phyloP scores from a whole-genome alignment of 2,888 invertebrate species.

The Papilio elwesi region DNA sequence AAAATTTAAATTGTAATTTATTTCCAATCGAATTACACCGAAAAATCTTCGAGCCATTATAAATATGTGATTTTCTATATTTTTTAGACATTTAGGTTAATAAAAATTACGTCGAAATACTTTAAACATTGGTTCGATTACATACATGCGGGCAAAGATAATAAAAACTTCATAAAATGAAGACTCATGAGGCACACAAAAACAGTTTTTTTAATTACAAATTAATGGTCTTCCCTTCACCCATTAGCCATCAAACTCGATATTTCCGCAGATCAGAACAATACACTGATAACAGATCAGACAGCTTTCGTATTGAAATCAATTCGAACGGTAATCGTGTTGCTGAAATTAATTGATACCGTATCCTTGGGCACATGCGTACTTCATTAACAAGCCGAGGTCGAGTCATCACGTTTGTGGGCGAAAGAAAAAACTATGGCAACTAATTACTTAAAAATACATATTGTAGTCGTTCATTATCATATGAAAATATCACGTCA shows the following conservation, averaged over 20 bases:
- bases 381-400: slow-evolving; percentile 68
- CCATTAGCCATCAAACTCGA: slow-evolving; percentile 46
- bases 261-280: slow-evolving; percentile 46
- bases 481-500: slow-evolving; percentile 66
- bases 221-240: slow-evolving; percentile 47
- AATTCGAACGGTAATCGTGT: slow-evolving; percentile 41
- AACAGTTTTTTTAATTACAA: not conserved
- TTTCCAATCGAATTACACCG: too few relatives aligned
- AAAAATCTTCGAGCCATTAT: too few relatives aligned
- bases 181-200: too few relatives aligned
- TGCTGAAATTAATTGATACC: slow-evolving; percentile 56
- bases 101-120: too few relatives aligned
- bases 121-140: too few relatives aligned
- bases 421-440: slow-evolving; percentile 55
- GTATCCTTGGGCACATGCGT: slow-evolving; percentile 62
- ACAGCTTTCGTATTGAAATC: slow-evolving; percentile 50
- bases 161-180: too few relatives aligned
- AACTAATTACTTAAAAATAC: slow-evolving; percentile 67
- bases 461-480: slow-evolving; percentile 63
- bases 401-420: slow-evolving; percentile 58
- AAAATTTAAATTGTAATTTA: too few relatives aligned
- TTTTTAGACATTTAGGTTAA: too few relatives aligned
- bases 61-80: too few relatives aligned
- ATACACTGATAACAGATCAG: slow-evolving; percentile 46
- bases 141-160: too few relatives aligned